Evolutionary conservation across 2,888 invertebrate genomes (phyloP).

Genomic region (Drosophila nr. fundita): DNA sequence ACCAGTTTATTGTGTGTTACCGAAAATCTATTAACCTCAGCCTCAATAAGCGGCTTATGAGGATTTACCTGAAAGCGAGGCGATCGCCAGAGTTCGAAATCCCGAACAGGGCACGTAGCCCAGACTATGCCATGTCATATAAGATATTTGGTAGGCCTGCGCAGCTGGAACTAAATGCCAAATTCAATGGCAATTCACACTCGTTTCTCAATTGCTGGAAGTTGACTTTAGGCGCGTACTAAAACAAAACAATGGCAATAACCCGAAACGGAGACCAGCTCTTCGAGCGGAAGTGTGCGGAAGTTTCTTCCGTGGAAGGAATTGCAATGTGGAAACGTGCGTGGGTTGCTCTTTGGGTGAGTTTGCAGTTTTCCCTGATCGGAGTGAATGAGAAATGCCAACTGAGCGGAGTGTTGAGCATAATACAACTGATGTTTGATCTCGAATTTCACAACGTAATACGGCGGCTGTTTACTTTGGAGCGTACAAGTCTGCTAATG

Average conservation of each 20-base stretch:
- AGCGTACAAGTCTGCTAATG: constrained; percentile 65
- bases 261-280: constrained; percentile 4
- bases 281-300: constrained; percentile 51
- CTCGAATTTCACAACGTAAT: constrained; percentile 71
- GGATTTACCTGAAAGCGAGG: constrained; percentile 67
- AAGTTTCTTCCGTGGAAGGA: constrained; percentile 47
- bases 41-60: constrained; percentile 71
- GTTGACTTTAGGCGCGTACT: constrained; percentile 75
- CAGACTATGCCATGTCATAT: constrained; percentile 2
- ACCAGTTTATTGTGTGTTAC: constrained; percentile 47
- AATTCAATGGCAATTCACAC: constrained; percentile 77
- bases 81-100: constrained; percentile 20
- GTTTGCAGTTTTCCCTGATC: constrained; percentile 46
- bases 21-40: constrained; percentile 72
- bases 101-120: constrained; percentile 50
- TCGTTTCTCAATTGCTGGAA: constrained; percentile 74
- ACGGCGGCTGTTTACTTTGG: constrained; percentile 68
- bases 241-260: constrained; percentile 26
- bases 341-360: constrained; percentile 47
- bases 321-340: constrained; percentile 46
- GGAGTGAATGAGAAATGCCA: not conserved
- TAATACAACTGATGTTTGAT: constrained; percentile 54
- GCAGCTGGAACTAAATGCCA: constrained; percentile 70
- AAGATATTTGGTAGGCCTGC: constrained; percentile 55
- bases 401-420: constrained; percentile 15